A percentile compares a stretch with the other conserved stretches of the same genome.
Evolutionary conservation across 2,888 invertebrate genomes (phyloP).

Genomic region (Dryomyza anilis): DNA sequence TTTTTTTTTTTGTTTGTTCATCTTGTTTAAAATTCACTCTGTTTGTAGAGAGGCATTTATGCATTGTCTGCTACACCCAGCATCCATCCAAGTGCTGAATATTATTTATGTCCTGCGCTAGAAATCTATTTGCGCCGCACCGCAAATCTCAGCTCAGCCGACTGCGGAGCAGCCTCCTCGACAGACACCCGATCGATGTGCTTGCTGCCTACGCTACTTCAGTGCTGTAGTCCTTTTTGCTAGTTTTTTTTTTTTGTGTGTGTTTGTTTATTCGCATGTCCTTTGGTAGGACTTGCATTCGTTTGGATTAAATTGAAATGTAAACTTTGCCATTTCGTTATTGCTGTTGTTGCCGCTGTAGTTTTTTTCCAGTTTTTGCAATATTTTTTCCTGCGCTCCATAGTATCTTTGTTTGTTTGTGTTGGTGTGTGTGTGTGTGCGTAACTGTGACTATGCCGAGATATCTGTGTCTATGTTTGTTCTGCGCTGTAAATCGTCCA

Average conservation of each 20-base stretch:
- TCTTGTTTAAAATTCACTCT: too few species aligned
- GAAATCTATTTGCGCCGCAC: conserved; percentile 59
- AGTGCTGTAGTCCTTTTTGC: too few species aligned
- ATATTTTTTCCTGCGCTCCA: not conserved
- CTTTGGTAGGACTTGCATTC: conserved; percentile 39
- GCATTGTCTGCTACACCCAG: conserved; percentile 12
- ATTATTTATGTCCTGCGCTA: conserved; percentile 57
- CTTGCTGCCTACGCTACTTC: too few species aligned
- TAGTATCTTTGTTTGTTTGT: not conserved
- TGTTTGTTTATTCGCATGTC: not conserved
- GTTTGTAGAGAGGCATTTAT: not conserved
- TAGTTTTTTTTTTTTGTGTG: conserved; percentile 3
- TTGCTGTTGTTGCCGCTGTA: not conserved
- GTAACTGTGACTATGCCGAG: conserved; percentile 30
- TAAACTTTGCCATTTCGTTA: conserved; percentile 42
- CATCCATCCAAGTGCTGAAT: conserved; percentile 34
- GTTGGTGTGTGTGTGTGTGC: conserved; percentile 8
- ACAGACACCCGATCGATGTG: too few species aligned
- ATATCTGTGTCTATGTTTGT: conserved; percentile 18
- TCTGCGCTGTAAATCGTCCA: conserved; percentile 21
- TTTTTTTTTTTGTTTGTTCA: too few species aligned
- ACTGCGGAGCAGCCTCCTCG: too few species aligned
- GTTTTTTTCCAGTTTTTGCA: not conserved
- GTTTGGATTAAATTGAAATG: conserved; percentile 56
- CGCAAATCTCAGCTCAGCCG: conserved; percentile 57